A percentile compares a stretch with the other conserved stretches of the same genome.
These are phyloP conservation scores for Callipepla squamata DNA, from an alignment of 2,113 vertebrate genomes.

Conservation along the genomic window DNA sequence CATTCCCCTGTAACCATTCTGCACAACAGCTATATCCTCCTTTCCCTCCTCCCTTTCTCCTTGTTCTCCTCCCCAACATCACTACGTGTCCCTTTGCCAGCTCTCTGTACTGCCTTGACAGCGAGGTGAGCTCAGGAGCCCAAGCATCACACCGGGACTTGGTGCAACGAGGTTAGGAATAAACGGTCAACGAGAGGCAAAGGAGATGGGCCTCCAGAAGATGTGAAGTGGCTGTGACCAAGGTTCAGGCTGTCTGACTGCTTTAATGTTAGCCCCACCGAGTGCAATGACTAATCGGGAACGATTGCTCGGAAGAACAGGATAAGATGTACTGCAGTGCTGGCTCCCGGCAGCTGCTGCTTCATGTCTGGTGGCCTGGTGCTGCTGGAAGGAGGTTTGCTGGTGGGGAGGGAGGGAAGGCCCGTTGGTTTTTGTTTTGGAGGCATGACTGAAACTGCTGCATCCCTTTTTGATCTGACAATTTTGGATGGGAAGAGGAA, in stretches of 20 bases:
- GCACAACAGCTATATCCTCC: neutral
- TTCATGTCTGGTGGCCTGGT: neutral
- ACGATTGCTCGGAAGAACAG: neutral
- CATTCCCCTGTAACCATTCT: neutral
- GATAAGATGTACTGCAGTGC: neutral
- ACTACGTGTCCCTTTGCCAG: neutral
- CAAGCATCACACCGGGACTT: fast-evolving
- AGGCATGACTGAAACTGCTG: neutral
- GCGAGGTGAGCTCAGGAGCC: neutral
- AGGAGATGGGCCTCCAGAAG: neutral
- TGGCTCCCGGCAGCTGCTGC: neutral
- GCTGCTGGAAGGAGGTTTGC: neutral
- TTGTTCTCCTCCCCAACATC: neutral
- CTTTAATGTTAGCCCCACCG: neutral
- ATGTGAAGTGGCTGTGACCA: neutral
- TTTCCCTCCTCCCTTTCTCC: neutral
- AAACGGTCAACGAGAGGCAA: neutral
- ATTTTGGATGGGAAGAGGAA: neutral
- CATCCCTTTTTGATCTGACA: neutral
- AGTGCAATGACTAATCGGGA: neutral
- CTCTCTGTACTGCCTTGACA: neutral
- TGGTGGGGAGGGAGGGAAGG: neutral
- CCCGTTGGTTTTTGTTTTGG: neutral
- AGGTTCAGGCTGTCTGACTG: neutral
- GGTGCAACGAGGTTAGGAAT: neutral